Conservation (phyloP, 2,797 vertebrate species). For the Myotis daubentonii region DNA sequence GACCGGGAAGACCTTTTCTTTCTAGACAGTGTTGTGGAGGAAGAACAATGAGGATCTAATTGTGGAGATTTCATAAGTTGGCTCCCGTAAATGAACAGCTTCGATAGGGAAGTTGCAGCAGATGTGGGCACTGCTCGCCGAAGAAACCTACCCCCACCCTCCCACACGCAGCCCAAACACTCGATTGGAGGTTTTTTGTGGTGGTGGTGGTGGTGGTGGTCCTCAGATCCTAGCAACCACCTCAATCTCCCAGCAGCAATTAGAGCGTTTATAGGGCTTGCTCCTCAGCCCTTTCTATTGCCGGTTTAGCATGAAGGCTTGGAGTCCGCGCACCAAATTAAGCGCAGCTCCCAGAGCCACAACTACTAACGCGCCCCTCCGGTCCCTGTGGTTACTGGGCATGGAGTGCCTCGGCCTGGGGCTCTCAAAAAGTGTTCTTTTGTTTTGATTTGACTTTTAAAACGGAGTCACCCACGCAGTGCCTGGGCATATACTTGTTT, state of each 20-base stretch:
- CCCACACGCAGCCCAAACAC: conserved; percentile 60
- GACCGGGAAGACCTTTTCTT: conserved; percentile 91
- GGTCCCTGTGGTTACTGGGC: background rate
- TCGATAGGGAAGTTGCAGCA: conserved; percentile 88
- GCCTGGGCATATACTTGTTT: conserved; percentile 29
- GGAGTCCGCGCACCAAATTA: conserved; percentile 72
- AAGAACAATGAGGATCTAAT: conserved; percentile 92
- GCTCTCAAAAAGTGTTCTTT: conserved; percentile 12
- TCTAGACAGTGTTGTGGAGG: conserved; percentile 88
- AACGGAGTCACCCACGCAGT: background rate
- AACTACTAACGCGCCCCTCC: background rate
- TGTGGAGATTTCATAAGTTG: conserved; percentile 91
- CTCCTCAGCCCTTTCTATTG: conserved; percentile 77
- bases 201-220: conserved; percentile 66
- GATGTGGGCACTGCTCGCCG: conserved; percentile 86
- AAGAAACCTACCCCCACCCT: conserved; percentile 77
- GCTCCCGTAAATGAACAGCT: conserved; percentile 91
- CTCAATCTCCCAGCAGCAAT: conserved; percentile 85
- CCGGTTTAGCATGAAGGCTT: conserved; percentile 69
- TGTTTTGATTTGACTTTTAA: conserved; percentile 34
- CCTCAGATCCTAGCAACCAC: conserved; percentile 88
- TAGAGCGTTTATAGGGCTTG: conserved; percentile 79
- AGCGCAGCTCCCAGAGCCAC: conserved; percentile 52
- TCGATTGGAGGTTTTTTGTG: conserved; percentile 80
- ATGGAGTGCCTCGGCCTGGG: background rate